Percentiles rank a stretch among this genome's conserved stretches.
phyloP scores from a whole-genome alignment of 2,113 vertebrate species.

The Hydropotes inermis region DNA sequence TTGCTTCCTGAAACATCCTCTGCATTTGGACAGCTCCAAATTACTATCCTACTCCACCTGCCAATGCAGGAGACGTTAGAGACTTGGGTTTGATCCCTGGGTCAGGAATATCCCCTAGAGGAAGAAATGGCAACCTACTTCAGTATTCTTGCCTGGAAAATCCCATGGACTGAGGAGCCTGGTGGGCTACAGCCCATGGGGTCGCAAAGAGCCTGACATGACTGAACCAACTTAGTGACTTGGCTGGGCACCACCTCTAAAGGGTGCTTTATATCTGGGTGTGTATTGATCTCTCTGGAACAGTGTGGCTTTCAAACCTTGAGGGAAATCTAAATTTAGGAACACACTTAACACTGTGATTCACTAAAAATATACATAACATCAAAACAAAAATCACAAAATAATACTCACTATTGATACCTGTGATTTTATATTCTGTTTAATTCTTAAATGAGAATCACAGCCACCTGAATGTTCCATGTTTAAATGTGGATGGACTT shows the following conservation, averaged over 20 bases:
- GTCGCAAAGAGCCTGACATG: background rate
- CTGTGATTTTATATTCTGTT: background rate
- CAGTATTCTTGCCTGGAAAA: background rate
- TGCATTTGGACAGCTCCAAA: background rate
- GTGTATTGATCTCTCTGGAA: background rate
- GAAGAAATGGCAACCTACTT: background rate
- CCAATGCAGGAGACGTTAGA: background rate
- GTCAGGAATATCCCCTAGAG: background rate
- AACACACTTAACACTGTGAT: background rate
- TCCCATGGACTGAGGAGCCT: background rate
- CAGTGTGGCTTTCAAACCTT: background rate
- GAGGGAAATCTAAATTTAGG: background rate
- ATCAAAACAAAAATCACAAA: background rate
- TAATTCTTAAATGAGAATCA: background rate
- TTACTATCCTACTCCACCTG: background rate
- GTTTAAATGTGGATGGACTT: background rate
- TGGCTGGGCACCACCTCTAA: background rate
- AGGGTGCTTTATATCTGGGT: background rate
- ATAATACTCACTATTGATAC: background rate
- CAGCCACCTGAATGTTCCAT: background rate
- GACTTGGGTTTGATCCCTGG: background rate
- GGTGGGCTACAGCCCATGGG: accelerated
- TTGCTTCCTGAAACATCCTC: background rate
- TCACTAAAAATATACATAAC: background rate
- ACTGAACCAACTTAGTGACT: background rate